phyloP scores from a whole-genome alignment of 2,888 invertebrate genomes.

The Conomelus anceps region DNA sequence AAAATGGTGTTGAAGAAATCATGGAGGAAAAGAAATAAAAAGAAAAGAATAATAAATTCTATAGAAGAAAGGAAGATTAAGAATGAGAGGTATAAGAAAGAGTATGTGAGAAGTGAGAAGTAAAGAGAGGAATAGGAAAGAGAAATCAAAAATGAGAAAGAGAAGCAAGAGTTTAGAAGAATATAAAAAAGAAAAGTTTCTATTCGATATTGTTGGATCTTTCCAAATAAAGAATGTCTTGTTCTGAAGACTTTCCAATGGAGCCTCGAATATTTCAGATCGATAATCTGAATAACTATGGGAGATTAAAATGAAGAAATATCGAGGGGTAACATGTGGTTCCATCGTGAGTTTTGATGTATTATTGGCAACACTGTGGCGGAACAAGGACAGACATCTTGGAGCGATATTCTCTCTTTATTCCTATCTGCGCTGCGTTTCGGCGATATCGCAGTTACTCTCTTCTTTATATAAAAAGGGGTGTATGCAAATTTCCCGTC shows the following conservation, averaged over 20 bases:
- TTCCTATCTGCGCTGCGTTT: neutral
- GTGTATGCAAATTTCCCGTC: neutral
- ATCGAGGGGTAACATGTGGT: neutral
- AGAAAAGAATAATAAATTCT: too few relatives aligned
- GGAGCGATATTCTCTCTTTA: neutral
- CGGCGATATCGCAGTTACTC: neutral
- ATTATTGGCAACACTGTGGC: neutral
- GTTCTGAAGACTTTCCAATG: neutral
- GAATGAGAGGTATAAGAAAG: too few relatives aligned
- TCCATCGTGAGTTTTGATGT: neutral
- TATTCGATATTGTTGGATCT: neutral
- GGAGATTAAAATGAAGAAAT: neutral
- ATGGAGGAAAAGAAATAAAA: too few relatives aligned
- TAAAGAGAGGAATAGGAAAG: too few relatives aligned
- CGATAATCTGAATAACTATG: neutral
- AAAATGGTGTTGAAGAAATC: too few relatives aligned
- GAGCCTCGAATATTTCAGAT: neutral
- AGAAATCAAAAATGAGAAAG: too few relatives aligned
- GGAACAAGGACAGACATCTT: neutral
- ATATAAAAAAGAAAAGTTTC: neutral
- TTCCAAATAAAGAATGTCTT: too few relatives aligned
- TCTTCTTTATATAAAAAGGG: neutral
- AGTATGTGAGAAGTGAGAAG: too few relatives aligned
- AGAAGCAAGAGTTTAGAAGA: neutral
- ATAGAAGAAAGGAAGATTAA: too few relatives aligned